phyloP scores from a whole-genome alignment of 1,140 invertebrate genomes.

The Chymomyza costata region DNA sequence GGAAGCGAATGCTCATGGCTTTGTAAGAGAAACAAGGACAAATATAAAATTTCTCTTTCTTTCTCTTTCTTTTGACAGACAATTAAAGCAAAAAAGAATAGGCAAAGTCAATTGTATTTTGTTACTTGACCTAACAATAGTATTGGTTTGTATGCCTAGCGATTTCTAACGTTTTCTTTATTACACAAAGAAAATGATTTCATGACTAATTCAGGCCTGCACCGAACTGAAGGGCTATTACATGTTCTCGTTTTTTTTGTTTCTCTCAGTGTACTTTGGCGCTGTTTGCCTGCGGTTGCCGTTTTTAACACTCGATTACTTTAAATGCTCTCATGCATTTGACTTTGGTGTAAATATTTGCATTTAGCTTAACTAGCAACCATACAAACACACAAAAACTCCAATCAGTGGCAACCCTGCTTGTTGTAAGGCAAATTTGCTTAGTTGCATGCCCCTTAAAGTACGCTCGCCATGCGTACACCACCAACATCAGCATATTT shows the following conservation, averaged over 20 bases:
- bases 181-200: background rate
- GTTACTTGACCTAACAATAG: too few species aligned
- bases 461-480: slow-evolving; percentile 1
- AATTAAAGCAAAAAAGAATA: too few species aligned
- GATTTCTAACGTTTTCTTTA: background rate
- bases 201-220: too few species aligned
- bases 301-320: slow-evolving; percentile 73
- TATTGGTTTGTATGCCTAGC: background rate
- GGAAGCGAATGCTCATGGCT: too few species aligned
- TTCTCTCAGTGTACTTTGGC: slow-evolving; percentile 1
- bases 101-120: too few species aligned
- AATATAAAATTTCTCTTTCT: too few species aligned
- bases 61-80: too few species aligned
- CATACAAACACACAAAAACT: slow-evolving; percentile 17
- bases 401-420: background rate
- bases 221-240: too few species aligned
- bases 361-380: slow-evolving; percentile 65
- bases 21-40: too few species aligned
- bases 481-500: slow-evolving; percentile 57
- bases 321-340: slow-evolving; percentile 58
- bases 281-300: slow-evolving; percentile 69
- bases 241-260: background rate
- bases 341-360: slow-evolving; percentile 59
- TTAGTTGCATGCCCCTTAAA: slow-evolving; percentile 24
- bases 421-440: slow-evolving; percentile 31